Conservation (phyloP, 2,888 invertebrate genomes). For the Diachrysia chrysitis region DNA sequence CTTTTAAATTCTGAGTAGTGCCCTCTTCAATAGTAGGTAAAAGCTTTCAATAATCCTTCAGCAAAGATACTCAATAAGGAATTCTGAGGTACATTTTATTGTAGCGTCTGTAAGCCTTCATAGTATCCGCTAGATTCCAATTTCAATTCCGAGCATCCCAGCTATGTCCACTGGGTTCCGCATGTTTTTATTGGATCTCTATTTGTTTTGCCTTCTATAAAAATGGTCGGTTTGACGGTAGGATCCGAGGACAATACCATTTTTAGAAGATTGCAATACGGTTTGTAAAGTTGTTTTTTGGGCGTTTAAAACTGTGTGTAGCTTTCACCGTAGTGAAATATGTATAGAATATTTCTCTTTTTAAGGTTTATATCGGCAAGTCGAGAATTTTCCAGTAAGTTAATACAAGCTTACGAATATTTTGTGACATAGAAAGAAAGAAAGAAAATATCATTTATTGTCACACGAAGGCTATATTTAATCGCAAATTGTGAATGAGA, state of each 20-base stretch:
- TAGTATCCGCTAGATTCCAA: conserved; percentile 22
- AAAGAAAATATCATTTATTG: too few relatives aligned
- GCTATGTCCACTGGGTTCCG: conserved; percentile 8
- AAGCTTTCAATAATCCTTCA: conserved; percentile 9
- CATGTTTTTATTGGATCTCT: conserved; percentile 17
- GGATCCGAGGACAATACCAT: background rate
- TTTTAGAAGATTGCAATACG: background rate
- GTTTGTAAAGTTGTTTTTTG: background rate
- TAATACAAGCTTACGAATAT: background rate
- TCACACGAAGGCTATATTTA: too few relatives aligned
- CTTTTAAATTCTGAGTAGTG: conserved; percentile 7
- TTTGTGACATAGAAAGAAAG: too few relatives aligned
- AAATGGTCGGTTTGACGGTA: conserved; percentile 15
- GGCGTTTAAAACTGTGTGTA: background rate
- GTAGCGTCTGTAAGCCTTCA: conserved; percentile 19
- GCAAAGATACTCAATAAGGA: conserved; percentile 19
- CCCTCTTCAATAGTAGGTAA: background rate
- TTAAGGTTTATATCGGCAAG: background rate
- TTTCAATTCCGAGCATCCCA: conserved; percentile 25
- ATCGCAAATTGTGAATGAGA: too few relatives aligned
- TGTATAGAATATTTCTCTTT: too few relatives aligned
- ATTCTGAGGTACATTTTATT: conserved; percentile 18
- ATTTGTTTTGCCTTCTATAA: conserved; percentile 17
- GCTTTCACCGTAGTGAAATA: background rate
- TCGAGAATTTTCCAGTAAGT: background rate